Percentiles rank a stretch among this genome's conserved stretches.
Evolutionary conservation across 2,113 vertebrate genomes (phyloP).

Genomic region (Trogon surrucura): DNA sequence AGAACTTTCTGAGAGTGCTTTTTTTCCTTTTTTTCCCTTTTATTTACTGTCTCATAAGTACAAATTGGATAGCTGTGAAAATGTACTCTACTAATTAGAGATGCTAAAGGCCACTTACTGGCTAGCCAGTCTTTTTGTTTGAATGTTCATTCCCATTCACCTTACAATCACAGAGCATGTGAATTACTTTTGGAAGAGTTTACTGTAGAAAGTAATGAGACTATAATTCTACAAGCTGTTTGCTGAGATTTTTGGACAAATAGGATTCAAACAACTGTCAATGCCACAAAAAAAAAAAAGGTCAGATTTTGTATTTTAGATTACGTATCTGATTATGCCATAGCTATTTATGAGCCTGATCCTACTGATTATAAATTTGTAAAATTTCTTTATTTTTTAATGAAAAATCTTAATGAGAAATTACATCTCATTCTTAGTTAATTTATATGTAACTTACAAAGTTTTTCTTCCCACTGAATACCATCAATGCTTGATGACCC

Average conservation of each 20-base stretch:
- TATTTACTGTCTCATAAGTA: constrained; percentile 15
- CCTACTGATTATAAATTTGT: not conserved
- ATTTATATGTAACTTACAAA: not conserved
- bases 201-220: constrained; percentile 65
- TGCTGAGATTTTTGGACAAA: constrained; percentile 22
- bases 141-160: constrained; percentile 43
- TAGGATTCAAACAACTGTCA: not conserved
- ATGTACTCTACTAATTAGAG: not conserved
- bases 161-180: not conserved
- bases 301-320: constrained; percentile 47
- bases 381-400: constrained; percentile 17
- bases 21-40: not conserved
- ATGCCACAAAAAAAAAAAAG: constrained; percentile 22
- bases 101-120: not conserved
- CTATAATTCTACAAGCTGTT: constrained; percentile 60
- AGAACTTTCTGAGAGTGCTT: not conserved
- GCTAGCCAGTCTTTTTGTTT: constrained; percentile 19
- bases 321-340: constrained; percentile 30
- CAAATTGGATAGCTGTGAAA: not conserved
- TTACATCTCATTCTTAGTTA: constrained; percentile 11
- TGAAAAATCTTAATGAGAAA: constrained; percentile 11
- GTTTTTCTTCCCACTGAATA: not conserved
- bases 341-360: not conserved
- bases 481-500: not conserved
- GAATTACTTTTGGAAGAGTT: constrained; percentile 65